Conservation (phyloP, 1,140 invertebrate species). For the Goniozus legneri region DNA sequence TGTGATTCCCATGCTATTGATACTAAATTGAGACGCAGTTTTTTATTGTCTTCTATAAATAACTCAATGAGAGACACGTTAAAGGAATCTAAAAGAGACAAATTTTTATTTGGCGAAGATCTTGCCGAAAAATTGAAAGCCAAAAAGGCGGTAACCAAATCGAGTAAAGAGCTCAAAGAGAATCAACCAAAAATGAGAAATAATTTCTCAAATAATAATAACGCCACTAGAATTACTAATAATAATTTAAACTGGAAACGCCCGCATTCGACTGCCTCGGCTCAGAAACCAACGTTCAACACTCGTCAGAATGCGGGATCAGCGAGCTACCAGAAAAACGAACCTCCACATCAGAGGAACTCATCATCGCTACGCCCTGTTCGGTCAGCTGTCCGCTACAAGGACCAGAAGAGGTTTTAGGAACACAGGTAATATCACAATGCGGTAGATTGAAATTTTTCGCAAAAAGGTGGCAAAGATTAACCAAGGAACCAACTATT, state of each 20-base stretch:
- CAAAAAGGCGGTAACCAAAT: neutral
- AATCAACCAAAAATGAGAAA: neutral
- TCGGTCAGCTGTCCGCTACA: too few species aligned
- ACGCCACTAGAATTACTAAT: neutral
- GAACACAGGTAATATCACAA: neutral
- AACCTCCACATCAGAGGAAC: too few species aligned
- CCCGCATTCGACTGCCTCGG: neutral
- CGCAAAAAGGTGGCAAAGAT: neutral
- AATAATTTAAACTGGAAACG: neutral
- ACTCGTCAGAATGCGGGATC: neutral
- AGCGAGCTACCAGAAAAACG: neutral
- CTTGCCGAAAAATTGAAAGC: neutral
- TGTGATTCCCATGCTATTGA: neutral
- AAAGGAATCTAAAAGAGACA: neutral
- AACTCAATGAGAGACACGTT: neutral
- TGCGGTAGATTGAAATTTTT: neutral
- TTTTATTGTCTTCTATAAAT: neutral
- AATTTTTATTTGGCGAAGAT: neutral
- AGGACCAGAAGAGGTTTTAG: neutral
- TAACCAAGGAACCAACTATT: neutral
- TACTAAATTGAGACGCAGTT: neutral
- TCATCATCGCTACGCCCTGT: too few species aligned
- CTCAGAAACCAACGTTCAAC: too few species aligned
- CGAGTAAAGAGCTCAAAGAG: neutral
- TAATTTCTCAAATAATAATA: neutral